Conservation (phyloP, 1,140 invertebrate species). For the Ceratosolen solmsi region DNA sequence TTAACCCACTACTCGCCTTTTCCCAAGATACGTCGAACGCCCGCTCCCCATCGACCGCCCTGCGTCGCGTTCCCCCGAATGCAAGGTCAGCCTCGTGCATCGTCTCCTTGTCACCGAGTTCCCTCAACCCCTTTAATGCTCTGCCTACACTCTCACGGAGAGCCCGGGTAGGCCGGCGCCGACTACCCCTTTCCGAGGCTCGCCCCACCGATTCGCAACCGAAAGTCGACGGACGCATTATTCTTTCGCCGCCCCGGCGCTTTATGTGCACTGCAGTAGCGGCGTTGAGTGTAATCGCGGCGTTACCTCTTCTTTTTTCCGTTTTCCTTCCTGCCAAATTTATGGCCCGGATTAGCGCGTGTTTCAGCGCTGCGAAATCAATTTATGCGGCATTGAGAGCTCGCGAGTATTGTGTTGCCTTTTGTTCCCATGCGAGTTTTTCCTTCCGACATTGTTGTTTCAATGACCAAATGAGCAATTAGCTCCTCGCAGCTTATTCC, state of each 20-base stretch:
- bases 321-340: constrained; percentile 21
- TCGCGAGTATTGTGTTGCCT: background rate
- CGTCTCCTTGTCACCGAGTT: no score
- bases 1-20: no score
- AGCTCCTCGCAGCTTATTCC: background rate
- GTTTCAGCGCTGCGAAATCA: constrained; percentile 9
- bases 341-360: background rate
- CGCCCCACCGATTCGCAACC: no score
- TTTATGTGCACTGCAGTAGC: background rate
- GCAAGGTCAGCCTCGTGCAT: no score
- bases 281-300: background rate
- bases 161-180: no score
- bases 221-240: no score
- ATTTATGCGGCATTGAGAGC: constrained; percentile 1
- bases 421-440: background rate
- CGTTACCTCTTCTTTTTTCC: background rate
- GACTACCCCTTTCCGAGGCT: background rate
- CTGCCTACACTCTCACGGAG: no score
- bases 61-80: no score
- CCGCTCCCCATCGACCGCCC: no score
- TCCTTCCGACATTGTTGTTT: background rate
- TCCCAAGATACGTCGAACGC: no score
- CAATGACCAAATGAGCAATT: background rate
- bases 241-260: background rate
- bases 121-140: no score